Base-by-base conservation (phyloP, 1,140 invertebrate genomes). In the Polyergus mexicanus region DNA sequence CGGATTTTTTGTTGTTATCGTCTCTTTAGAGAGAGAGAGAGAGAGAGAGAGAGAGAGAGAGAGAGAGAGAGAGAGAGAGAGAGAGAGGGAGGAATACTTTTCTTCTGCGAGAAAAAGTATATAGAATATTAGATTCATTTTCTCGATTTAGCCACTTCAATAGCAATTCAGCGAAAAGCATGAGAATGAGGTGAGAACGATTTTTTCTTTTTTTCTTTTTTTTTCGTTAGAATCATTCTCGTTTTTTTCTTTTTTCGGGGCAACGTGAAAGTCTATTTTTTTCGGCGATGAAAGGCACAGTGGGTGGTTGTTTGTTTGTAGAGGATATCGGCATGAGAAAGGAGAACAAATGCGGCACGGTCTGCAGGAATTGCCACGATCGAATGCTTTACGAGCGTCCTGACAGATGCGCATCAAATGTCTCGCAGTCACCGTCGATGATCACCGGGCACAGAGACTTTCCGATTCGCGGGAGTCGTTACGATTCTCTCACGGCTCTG, bases 401-500 rank as follows among this genome's bases (percentile, higher is more conserved):
- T 66, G 56, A 35, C 84, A 44, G 35, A 47, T 83, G 65, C 6
- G 54, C 51, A 22, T 38, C 47, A 13, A 72, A 38, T 41, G 47
- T 54, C 51, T 71, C 22, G 44, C 32, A 41, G 54, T n/a, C 68
- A 60, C 81, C 85, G 47, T 8, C 81, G 84, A 88, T 58, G 60
- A 88, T 87, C 80, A 56, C 11, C 72, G 41, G 13, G 28, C 11
- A 3, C 11, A 3, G 28, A 63, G 41, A 84, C 44, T 77, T 85
- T 47, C 81, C 84, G 32, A 84, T 68, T 51, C n/a, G 68, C 86
- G 74, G 80, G 80, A 86, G 84, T 88, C 89, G 91, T 88, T 88
- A 88, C 86, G 89, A 92, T 92, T 92, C 92, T 92, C 92, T 92
- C 91, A 92, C 91, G 91, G 88, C 85, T 89, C 72, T 4, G 69